Base-by-base conservation (phyloP, 2,797 vertebrate species). In the Tachyglossus aculeatus region DNA sequence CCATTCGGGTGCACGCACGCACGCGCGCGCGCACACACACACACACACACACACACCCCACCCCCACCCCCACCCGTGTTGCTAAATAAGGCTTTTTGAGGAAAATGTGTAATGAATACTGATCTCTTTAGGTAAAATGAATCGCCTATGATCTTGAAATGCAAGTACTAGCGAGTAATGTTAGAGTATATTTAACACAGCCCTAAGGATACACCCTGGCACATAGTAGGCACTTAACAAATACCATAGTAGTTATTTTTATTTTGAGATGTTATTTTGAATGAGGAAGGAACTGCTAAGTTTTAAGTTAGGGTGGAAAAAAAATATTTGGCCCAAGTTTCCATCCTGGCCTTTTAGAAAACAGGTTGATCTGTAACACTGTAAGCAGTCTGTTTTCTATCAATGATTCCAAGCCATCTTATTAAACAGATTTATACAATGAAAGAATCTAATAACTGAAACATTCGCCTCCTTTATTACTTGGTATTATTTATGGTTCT, bases 361-460 rank as follows among this genome's bases (percentile, higher is more conserved):
- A 86, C 78, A 81, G 85, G 86, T 90, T 92, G 91, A 89, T 91
- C 90, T 91, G 89, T 88, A 92, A 92, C 92, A 90, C 91, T 88
- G 80, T 33, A 39, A 88, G 90, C 82, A 89, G 93, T 94, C 93
- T 94, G 93, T 90, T 94, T 93, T 93, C 91, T 91, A 94, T 94
- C 92, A 93, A 71, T 78, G 88, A 91, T 93, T 92, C 90, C 87
- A 88, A 88, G 91, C 89, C 83, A 87, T 84, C 90, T 93, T 93
- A 93, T 94, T 94, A 93, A 91, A 92, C 92, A 93, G 92, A 93
- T 92, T 94, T 93, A 93, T 93, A 93, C 89, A 93, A 93, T 93
- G 90, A 93, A 93, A 90, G 88, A 93, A 92, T 93, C 92, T 92
- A 92, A 93, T 94, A 92, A 92, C 88, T 91, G 91, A 93, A 93